Evolutionary conservation across 2,888 invertebrate species (phyloP).

Genomic region (Macrosoma leucophasiata): DNA sequence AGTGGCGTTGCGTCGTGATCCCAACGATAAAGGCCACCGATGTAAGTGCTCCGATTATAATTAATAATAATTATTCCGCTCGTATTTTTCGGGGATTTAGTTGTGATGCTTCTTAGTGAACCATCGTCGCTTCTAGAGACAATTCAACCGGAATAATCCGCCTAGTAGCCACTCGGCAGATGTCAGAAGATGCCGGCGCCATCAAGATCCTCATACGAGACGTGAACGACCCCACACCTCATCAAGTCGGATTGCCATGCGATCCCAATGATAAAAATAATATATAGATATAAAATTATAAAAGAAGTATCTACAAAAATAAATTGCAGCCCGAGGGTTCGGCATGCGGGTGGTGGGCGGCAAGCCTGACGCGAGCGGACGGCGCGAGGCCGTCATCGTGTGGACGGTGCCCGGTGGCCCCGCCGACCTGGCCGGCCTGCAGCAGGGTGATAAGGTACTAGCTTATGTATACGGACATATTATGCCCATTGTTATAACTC

Average conservation of each 20-base stretch:
- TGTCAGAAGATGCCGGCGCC: conserved; percentile 92
- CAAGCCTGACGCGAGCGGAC: conserved; percentile 89
- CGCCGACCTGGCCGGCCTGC: conserved; percentile 91
- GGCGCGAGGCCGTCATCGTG: conserved; percentile 91
- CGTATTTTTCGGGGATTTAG: neutral
- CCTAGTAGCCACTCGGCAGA: conserved; percentile 86
- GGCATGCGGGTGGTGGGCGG: conserved; percentile 97
- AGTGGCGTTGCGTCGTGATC: conserved; percentile 84
- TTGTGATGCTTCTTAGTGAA: too few species aligned
- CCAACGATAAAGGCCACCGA: conserved; percentile 89
- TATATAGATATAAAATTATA: neutral
- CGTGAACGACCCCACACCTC: conserved; percentile 87
- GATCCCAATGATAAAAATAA: conserved; percentile 89
- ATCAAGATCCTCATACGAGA: conserved; percentile 96
- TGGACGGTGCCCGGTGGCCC: conserved; percentile 95
- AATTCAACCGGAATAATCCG: too few species aligned
- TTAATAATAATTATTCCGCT: neutral
- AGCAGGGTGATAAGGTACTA: conserved; percentile 90
- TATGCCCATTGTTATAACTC: too few species aligned
- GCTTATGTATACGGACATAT: too few species aligned
- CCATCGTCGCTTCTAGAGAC: too few species aligned
- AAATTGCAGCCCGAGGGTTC: conserved; percentile 85
- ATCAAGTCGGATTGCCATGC: conserved; percentile 83
- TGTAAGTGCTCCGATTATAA: conserved; percentile 76
- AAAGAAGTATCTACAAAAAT: neutral